phyloP scores from a whole-genome alignment of 1,140 invertebrate genomes.

The Drosophila leontia region DNA sequence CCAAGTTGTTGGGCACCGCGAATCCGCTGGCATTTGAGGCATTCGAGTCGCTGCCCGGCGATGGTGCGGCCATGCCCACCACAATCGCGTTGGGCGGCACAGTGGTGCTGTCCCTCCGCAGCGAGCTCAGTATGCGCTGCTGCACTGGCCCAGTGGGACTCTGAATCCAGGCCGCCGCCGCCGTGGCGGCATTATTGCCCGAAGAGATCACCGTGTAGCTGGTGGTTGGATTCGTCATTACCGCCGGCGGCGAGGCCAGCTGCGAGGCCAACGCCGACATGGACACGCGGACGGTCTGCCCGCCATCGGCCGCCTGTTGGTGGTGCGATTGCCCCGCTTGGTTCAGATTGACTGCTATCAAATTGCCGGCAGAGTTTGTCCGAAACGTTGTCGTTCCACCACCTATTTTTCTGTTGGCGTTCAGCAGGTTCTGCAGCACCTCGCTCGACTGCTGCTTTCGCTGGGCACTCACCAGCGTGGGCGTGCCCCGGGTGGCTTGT shows the following conservation, averaged over 20 bases:
- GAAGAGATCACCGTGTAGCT: slow-evolving; percentile 77
- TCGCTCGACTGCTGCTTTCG: slow-evolving; percentile 78
- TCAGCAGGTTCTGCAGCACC: slow-evolving; percentile 78
- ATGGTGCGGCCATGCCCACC: slow-evolving; percentile 79
- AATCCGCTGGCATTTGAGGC: slow-evolving; percentile 83
- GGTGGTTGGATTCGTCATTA: slow-evolving; percentile 81
- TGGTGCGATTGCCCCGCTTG: slow-evolving; percentile 54
- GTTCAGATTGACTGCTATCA: slow-evolving; percentile 85
- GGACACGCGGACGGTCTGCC: slow-evolving; percentile 78
- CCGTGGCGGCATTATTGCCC: slow-evolving; percentile 46
- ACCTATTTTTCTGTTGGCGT: slow-evolving; percentile 77
- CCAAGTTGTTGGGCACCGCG: slow-evolving; percentile 72
- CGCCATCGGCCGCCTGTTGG: slow-evolving; percentile 50
- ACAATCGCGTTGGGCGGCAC: slow-evolving; percentile 80
- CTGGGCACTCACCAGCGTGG: slow-evolving; percentile 55
- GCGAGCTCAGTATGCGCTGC: slow-evolving; percentile 70
- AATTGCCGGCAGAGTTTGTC: slow-evolving; percentile 85
- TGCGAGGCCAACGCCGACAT: slow-evolving; percentile 84
- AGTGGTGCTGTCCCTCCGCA: slow-evolving; percentile 74
- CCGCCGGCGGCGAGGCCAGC: slow-evolving; percentile 81
- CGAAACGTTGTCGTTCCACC: slow-evolving; percentile 76
- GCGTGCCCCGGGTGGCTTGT: slow-evolving; percentile 68
- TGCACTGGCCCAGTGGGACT: slow-evolving; percentile 77
- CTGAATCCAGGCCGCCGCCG: slow-evolving; percentile 66
- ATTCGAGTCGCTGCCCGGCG: slow-evolving; percentile 84